Percentiles rank a stretch among this genome's conserved stretches.
phyloP scores from a whole-genome alignment of 2,113 vertebrate genomes.

The Sylvietta virens region DNA sequence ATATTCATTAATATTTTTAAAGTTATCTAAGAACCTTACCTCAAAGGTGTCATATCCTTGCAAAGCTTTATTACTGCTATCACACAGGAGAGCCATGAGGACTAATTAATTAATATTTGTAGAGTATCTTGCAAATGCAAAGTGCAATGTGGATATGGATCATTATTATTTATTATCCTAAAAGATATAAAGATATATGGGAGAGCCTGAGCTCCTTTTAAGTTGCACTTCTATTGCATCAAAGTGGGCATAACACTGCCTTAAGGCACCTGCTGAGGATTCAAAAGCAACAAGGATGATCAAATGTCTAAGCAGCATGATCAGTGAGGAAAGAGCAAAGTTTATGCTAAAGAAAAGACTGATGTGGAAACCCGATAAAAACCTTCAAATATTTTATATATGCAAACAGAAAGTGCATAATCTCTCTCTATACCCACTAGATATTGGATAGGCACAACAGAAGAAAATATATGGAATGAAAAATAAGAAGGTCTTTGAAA shows the following conservation, averaged over 20 bases:
- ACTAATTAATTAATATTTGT: constrained; percentile 55
- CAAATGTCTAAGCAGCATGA: constrained; percentile 29
- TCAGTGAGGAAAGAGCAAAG: constrained; percentile 9
- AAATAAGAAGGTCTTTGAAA: background rate
- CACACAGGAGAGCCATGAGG: constrained; percentile 7
- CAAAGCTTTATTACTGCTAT: constrained; percentile 30
- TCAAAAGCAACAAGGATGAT: constrained; percentile 49
- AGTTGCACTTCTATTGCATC: constrained; percentile 25
- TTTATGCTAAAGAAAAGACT: constrained; percentile 3
- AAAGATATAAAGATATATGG: constrained; percentile 53
- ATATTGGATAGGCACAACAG: background rate
- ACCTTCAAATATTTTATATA: background rate
- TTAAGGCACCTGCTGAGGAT: constrained; percentile 34
- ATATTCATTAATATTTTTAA: constrained; percentile 7
- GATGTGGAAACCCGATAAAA: background rate
- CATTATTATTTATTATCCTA: constrained; percentile 59
- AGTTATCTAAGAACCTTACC: background rate
- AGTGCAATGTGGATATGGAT: constrained; percentile 18
- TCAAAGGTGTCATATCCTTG: constrained; percentile 2
- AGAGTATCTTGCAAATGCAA: constrained; percentile 15
- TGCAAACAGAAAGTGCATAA: background rate
- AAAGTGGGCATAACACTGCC: constrained; percentile 43
- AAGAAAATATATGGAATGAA: background rate
- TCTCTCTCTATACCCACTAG: background rate
- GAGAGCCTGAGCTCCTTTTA: constrained; percentile 21